Base-by-base conservation (phyloP, 2,113 vertebrate genomes). In the Perca schrenkii region DNA sequence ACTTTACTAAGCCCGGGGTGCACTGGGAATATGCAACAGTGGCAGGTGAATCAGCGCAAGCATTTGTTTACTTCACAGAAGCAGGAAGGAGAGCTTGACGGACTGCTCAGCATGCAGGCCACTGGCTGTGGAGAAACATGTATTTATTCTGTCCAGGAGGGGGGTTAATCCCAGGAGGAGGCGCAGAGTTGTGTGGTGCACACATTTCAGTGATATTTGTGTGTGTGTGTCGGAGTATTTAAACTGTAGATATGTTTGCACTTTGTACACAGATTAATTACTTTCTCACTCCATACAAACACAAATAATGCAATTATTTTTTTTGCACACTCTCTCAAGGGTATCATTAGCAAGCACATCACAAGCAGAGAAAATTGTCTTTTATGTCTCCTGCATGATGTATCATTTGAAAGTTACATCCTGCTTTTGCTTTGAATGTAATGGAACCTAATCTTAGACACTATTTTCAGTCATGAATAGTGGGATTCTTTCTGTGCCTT, bases 31-130 rank as follows among this genome's bases (percentile, higher is more conserved):
- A 87, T 79, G 90, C 79, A 82, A 70, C 85, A 54, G 85, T 89
- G 91, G 85, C 91, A 90, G 91, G 91, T 90, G 91, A 92, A 91
- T 89, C 91, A 87, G 80, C 65, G 57, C 49, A 5, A 76, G 89
- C 85, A 87, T 90, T 91, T 90, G 86, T 93, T 92, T 91, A 85
- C 85, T 82, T 88, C 88, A 82, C 71, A 62, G 89, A 65, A 74
- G 88, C 74, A 58, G 84, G 64, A 72, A 80, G 80, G 66, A 61
- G 84, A 78, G 85, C 71, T 76, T 82, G 90, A 88, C 90, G 53
- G 80, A 64, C 87, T 82, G 85, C 84, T 92, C 87, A 79, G 89
- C 87, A 90, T 87, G 89, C 85, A 82, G 89, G 80, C 88, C 78
- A 73, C 85, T 86, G 66, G 79, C 82, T 58, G 86, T 53, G 75